Evolutionary conservation across 2,888 invertebrate genomes (phyloP).

Genomic region (Elysia crispata): DNA sequence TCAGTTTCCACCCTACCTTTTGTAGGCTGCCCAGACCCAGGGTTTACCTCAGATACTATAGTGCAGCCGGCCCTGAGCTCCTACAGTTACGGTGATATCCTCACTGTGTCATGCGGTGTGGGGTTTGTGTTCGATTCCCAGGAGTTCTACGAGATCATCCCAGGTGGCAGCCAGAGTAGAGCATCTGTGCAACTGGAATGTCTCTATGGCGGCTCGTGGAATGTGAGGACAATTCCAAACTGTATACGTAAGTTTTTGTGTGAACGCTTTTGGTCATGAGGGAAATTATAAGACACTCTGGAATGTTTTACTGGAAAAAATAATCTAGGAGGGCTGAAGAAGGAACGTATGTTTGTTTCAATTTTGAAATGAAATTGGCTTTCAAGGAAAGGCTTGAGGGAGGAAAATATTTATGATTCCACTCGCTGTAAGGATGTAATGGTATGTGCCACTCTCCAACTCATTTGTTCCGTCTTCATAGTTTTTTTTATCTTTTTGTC

Average conservation of each 20-base stretch:
- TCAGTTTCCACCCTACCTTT: not conserved
- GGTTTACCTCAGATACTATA: conserved; percentile 49
- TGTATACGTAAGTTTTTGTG: conserved; percentile 53
- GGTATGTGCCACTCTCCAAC: no score
- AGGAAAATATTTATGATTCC: no score
- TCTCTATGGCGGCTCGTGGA: conserved; percentile 57
- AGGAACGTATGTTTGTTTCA: no score
- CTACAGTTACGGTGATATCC: conserved; percentile 47
- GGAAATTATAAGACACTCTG: no score
- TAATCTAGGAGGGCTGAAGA: no score
- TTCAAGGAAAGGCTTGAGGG: no score
- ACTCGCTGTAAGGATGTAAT: no score
- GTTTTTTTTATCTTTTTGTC: no score
- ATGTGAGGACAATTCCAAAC: conserved; percentile 53
- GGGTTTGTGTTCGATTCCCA: conserved; percentile 54
- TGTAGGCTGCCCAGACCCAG: conserved; percentile 52
- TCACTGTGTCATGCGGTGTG: conserved; percentile 53
- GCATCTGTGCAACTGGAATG: conserved; percentile 53
- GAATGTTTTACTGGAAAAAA: no score
- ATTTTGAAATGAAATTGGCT: no score
- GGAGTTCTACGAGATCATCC: conserved; percentile 47
- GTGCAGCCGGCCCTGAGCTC: not conserved
- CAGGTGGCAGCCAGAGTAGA: conserved; percentile 16
- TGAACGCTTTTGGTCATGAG: not conserved
- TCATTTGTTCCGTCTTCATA: no score